phyloP scores from a whole-genome alignment of 2,888 invertebrate species.

The Caenorhabditis sinica region DNA sequence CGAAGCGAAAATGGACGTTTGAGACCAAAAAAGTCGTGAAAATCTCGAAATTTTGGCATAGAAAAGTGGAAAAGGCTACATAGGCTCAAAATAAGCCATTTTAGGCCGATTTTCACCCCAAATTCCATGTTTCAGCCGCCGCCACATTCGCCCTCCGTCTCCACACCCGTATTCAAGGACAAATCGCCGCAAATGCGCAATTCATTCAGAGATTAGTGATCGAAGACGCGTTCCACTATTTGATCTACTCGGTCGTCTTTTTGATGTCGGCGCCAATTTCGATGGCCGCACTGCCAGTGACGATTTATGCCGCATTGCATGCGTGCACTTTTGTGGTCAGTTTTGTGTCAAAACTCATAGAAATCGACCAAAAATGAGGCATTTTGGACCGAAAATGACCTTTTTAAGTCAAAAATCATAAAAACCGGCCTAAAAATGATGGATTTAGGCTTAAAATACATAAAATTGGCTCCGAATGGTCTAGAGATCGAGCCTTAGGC shows the following conservation, averaged over 20 bases:
- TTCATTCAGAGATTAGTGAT: conserved; percentile 90
- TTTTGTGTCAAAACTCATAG: not conserved
- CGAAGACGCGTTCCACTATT: conserved; percentile 95
- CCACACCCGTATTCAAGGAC: conserved; percentile 92
- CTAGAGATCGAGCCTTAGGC: too few relatives aligned
- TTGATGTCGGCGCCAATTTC: conserved; percentile 93
- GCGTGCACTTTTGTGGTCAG: conserved; percentile 93
- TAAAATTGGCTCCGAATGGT: too few relatives aligned
- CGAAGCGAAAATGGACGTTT: not conserved
- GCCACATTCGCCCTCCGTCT: conserved; percentile 95
- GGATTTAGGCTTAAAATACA: too few relatives aligned
- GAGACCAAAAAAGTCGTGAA: not conserved
- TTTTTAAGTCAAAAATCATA: not conserved
- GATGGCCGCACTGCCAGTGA: conserved; percentile 92
- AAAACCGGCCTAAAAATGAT: not conserved
- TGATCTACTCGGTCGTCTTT: conserved; percentile 96
- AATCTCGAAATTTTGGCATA: not conserved
- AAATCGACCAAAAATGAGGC: not conserved
- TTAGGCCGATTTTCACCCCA: not conserved
- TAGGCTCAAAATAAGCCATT: not conserved
- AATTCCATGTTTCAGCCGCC: conserved; percentile 86
- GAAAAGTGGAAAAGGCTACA: not conserved
- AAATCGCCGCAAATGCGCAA: conserved; percentile 88
- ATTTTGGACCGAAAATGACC: too few relatives aligned
- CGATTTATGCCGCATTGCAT: conserved; percentile 94